Conservation (phyloP, 2,113 vertebrate genomes). For the Megatriorchis doriae region DNA sequence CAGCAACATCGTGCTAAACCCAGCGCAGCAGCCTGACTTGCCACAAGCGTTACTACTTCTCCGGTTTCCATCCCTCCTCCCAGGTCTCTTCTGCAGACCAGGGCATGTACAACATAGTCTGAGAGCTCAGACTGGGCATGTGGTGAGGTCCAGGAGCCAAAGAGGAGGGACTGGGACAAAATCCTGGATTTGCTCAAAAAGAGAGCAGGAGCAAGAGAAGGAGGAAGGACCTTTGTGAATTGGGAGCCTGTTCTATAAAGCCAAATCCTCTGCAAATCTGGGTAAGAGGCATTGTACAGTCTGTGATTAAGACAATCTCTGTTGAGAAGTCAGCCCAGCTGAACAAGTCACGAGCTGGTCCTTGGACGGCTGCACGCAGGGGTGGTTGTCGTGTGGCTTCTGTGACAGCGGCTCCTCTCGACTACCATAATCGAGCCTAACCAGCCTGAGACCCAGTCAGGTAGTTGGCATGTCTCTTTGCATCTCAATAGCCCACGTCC, state of each 20-base stretch:
- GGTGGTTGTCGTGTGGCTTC: neutral
- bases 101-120: neutral
- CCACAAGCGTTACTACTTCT: accelerated
- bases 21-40: neutral
- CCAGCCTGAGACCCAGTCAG: neutral
- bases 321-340: neutral
- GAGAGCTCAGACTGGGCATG: neutral
- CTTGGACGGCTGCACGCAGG: neutral
- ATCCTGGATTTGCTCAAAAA: neutral
- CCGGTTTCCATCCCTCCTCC: neutral
- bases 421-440: neutral
- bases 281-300: neutral
- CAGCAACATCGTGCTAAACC: neutral
- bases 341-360: neutral
- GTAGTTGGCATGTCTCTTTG: neutral
- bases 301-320: neutral
- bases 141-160: neutral
- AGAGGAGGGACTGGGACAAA: neutral
- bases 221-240: neutral
- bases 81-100: neutral
- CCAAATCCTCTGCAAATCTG: conserved; percentile 27
- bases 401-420: neutral
- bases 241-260: neutral
- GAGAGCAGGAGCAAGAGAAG: neutral
- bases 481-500: neutral